Conservation (phyloP, 1,140 invertebrate genomes). For the Metopolophium dirhodum region DNA sequence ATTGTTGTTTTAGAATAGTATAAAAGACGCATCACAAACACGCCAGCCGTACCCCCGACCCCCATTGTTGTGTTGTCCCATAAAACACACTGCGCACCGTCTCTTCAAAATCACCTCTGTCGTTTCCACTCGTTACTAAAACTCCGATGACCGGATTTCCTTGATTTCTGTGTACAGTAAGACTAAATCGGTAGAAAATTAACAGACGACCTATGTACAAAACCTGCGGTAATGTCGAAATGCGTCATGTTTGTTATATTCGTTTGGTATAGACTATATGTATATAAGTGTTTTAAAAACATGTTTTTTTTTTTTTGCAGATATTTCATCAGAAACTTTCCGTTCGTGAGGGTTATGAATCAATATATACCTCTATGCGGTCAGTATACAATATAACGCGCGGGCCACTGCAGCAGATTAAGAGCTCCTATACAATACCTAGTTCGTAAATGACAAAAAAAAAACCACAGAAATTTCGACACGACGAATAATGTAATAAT, state of each 20-base stretch:
- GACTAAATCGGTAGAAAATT: background rate
- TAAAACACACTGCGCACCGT: conserved; percentile 15
- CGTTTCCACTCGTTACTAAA: conserved; percentile 45
- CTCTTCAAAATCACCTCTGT: conserved; percentile 55
- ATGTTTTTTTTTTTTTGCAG: too few relatives aligned
- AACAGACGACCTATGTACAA: background rate
- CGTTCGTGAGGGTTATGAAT: too few relatives aligned
- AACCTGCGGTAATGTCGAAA: background rate
- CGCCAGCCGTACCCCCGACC: conserved; percentile 20
- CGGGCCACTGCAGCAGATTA: too few relatives aligned
- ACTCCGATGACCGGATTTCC: conserved; percentile 18
- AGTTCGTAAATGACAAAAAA: background rate
- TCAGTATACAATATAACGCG: too few relatives aligned
- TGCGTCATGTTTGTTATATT: too few relatives aligned
- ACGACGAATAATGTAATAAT: too few relatives aligned
- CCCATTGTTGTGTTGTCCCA: conserved; percentile 46
- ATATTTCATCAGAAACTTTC: too few relatives aligned
- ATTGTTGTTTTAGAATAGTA: conserved; percentile 54
- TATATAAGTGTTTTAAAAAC: background rate
- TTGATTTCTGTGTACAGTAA: background rate
- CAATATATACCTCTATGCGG: too few relatives aligned
- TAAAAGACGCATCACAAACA: conserved; percentile 56
- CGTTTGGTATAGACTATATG: too few relatives aligned
- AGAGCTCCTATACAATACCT: too few relatives aligned
- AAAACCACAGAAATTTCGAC: background rate